phyloP scores from a whole-genome alignment of 2,888 invertebrate genomes.

The Antitype chi region DNA sequence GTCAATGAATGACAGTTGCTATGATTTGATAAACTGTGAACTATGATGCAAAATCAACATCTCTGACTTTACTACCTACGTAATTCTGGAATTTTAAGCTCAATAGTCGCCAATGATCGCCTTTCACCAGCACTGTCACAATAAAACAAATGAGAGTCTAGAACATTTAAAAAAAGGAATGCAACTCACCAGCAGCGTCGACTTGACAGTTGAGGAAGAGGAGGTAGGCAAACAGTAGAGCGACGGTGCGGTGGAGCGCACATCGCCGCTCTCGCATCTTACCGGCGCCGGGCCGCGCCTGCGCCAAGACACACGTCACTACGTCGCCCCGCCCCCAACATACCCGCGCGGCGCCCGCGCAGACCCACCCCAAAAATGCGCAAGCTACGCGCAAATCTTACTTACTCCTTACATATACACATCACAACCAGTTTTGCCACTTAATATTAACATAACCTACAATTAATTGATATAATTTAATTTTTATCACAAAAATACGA shows the following conservation, averaged over 20 bases:
- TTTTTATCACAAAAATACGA: conserved; percentile 90
- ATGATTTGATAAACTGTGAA: no score
- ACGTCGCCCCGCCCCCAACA: conserved; percentile 79
- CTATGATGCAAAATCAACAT: no score
- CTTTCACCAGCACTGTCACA: not conserved
- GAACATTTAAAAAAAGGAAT: conserved; percentile 56
- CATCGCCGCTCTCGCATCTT: conserved; percentile 89
- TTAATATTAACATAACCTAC: conserved; percentile 76
- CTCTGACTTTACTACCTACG: no score
- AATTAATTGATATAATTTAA: conserved; percentile 74
- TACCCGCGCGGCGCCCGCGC: conserved; percentile 84
- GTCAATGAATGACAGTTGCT: not conserved
- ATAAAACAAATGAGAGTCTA: conserved; percentile 75
- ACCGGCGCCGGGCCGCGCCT: conserved; percentile 90
- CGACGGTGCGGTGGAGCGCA: conserved; percentile 87
- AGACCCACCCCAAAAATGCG: conserved; percentile 67
- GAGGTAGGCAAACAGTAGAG: conserved; percentile 86
- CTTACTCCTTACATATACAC: conserved; percentile 89
- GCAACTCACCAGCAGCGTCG: conserved; percentile 86
- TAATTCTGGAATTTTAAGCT: not conserved
- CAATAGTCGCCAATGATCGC: not conserved
- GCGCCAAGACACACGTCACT: conserved; percentile 87
- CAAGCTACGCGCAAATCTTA: conserved; percentile 69
- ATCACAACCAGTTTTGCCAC: conserved; percentile 91
- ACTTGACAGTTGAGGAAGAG: conserved; percentile 86